Evolutionary conservation across 2,888 invertebrate genomes (phyloP).

Genomic region (Prenolepis imparis): DNA sequence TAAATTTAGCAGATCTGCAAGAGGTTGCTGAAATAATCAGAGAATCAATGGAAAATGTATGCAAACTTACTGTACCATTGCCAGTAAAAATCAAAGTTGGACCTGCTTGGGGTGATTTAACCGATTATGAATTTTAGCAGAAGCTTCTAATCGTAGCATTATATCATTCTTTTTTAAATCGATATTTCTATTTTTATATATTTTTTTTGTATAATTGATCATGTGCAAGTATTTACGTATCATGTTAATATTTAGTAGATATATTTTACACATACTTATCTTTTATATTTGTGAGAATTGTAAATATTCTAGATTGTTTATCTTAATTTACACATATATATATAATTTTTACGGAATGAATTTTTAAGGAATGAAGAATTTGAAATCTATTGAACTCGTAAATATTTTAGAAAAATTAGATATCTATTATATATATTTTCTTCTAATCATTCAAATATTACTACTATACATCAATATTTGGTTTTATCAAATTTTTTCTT

Average conservation of each 20-base stretch:
- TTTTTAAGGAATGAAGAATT: conserved; percentile 1
- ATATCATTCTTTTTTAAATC: conserved; percentile 14
- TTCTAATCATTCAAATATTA: background rate
- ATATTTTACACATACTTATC: conserved; percentile 40
- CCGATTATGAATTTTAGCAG: conserved; percentile 80
- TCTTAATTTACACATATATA: background rate
- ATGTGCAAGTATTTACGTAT: conserved; percentile 16
- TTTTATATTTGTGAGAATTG: conserved; percentile 37
- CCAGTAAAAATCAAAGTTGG: conserved; percentile 96
- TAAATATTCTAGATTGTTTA: conserved; percentile 42
- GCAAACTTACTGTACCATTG: conserved; percentile 92
- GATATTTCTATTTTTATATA: conserved; percentile 33
- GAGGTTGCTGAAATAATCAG: conserved; percentile 90
- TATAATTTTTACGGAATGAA: background rate
- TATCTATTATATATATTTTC: conserved; percentile 19
- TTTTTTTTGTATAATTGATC: conserved; percentile 29
- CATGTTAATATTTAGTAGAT: conserved; percentile 31
- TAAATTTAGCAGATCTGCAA: conserved; percentile 88
- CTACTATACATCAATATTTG: conserved; percentile 22
- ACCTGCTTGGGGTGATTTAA: conserved; percentile 91
- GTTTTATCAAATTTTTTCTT: background rate
- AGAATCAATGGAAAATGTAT: conserved; percentile 93
- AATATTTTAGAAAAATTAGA: conserved; percentile 12
- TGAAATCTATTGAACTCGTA: conserved; percentile 2
- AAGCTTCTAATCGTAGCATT: conserved; percentile 1